Conservation (phyloP, 2,113 vertebrate genomes). For the Oncorhynchus clarkii region DNA sequence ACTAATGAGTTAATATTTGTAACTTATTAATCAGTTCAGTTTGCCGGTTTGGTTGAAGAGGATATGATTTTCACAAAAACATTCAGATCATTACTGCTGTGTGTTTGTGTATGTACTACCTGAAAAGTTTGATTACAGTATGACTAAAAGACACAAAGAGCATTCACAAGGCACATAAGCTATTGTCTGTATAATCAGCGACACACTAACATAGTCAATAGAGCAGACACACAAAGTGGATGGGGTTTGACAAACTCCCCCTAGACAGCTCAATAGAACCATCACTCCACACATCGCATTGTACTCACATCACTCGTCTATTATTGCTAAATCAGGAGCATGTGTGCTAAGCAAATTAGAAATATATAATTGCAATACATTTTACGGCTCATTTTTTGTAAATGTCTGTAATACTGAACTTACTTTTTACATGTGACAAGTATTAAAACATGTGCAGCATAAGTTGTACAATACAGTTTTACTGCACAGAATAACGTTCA, state of each 20-base stretch:
- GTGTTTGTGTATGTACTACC: background rate
- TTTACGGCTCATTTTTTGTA: too few relatives aligned
- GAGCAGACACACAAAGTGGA: conserved; percentile 28
- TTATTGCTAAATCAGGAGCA: conserved; percentile 67
- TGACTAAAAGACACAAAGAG: conserved; percentile 46
- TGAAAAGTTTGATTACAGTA: conserved; percentile 25
- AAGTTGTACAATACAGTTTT: conserved; percentile 18
- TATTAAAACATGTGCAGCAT: conserved; percentile 61
- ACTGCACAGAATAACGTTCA: background rate
- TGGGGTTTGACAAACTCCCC: conserved; percentile 9
- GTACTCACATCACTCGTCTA: conserved; percentile 29
- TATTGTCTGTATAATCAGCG: conserved; percentile 43
- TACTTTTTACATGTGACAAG: conserved; percentile 45
- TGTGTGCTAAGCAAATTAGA: conserved; percentile 52
- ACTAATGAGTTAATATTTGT: background rate
- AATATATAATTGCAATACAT: conserved; percentile 10
- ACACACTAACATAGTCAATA: conserved; percentile 49
- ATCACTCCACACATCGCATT: conserved; percentile 29
- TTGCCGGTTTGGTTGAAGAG: conserved; percentile 21
- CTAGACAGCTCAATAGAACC: conserved; percentile 7
- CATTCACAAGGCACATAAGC: conserved; percentile 69
- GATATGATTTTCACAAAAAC: conserved; percentile 33
- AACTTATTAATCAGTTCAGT: conserved; percentile 20
- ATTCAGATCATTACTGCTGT: conserved; percentile 23
- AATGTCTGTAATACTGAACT: conserved; percentile 24